Conservation (phyloP, 2,113 vertebrate species). For the Ibidorhyncha struthersii region DNA sequence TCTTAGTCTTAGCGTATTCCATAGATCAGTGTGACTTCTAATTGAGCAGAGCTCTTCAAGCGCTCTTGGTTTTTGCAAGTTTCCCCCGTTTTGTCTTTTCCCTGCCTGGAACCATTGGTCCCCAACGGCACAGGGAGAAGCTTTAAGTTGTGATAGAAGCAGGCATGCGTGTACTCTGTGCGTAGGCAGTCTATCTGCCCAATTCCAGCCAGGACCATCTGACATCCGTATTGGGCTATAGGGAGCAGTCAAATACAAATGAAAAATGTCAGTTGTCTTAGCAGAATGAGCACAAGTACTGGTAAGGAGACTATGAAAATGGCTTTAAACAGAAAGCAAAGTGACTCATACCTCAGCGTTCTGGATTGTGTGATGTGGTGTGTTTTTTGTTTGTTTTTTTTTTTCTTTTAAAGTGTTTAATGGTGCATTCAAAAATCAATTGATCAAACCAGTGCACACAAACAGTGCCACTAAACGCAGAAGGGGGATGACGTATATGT, state of each 20-base stretch:
- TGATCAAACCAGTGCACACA: background rate
- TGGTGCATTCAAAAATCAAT: background rate
- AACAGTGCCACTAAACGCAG: background rate
- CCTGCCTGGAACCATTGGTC: background rate
- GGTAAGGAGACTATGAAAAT: background rate
- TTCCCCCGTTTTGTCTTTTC: background rate
- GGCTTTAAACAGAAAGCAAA: background rate
- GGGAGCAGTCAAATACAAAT: background rate
- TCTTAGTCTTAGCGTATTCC: background rate
- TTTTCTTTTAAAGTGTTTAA: background rate
- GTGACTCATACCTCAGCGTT: background rate
- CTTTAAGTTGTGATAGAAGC: background rate
- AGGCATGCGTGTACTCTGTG: background rate
- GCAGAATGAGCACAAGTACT: background rate
- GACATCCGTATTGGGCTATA: background rate
- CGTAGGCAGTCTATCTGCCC: background rate
- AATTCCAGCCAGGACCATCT: background rate
- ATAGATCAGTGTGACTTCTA: background rate
- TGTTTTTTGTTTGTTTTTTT: background rate
- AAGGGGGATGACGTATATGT: rapidly evolving
- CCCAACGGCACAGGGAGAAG: background rate
- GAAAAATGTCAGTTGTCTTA: background rate
- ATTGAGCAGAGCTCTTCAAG: background rate
- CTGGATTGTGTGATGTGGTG: background rate
- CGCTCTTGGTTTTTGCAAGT: background rate